phyloP scores from a whole-genome alignment of 2,888 invertebrate species.

The Bhutanitis thaidina region DNA sequence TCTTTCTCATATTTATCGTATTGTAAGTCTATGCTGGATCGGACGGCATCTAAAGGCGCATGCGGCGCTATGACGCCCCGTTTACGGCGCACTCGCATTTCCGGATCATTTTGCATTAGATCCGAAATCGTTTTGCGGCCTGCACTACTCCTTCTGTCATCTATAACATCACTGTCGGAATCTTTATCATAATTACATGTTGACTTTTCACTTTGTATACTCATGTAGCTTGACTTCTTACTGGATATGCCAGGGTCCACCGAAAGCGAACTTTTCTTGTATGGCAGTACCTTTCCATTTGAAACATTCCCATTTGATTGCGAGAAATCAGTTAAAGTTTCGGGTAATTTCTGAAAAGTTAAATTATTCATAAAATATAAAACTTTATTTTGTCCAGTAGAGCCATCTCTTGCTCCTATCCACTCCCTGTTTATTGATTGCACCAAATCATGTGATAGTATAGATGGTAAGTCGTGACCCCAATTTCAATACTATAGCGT shows the following conservation, averaged over 20 bases:
- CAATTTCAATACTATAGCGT: too few relatives aligned
- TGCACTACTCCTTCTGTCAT: constrained; percentile 48
- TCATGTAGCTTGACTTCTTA: constrained; percentile 54
- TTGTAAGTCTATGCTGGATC: constrained; percentile 58
- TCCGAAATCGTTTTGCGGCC: constrained; percentile 61
- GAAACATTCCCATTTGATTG: constrained; percentile 29
- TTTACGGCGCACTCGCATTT: constrained; percentile 48
- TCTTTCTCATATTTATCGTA: constrained; percentile 80
- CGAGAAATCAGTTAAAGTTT: constrained; percentile 29
- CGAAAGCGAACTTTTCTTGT: constrained; percentile 31
- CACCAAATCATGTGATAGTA: too few relatives aligned
- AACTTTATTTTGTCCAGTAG: too few relatives aligned
- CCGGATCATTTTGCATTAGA: constrained; percentile 47
- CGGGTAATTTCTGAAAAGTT: constrained; percentile 46
- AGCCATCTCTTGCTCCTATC: too few relatives aligned
- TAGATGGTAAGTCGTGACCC: too few relatives aligned
- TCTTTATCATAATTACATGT: constrained; percentile 39
- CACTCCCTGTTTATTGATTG: too few relatives aligned
- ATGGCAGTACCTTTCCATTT: constrained; percentile 37
- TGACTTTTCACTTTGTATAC: constrained; percentile 47
- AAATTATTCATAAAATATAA: too few relatives aligned
- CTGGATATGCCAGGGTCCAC: constrained; percentile 36
- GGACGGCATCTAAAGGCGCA: constrained; percentile 58
- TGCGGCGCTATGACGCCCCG: constrained; percentile 78
- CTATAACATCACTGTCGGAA: constrained; percentile 43